Evolutionary conservation across 2,113 vertebrate genomes (phyloP), one percentile per base, ranked within the genome.

Genomic region (Burhinus oedicnemus): DNA sequence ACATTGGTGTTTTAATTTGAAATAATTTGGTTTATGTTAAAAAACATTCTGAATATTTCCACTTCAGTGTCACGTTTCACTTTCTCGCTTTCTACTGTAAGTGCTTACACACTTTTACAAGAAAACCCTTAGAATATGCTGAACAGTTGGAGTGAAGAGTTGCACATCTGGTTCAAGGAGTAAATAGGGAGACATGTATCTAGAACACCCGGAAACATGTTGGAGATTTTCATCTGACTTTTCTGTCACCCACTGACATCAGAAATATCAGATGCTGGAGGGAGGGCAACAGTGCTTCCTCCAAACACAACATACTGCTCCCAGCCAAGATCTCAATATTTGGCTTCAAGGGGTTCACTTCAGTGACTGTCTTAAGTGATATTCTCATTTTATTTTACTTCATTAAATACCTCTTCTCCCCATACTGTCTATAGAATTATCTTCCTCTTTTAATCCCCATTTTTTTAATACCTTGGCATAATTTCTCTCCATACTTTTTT

Each of bases 11-110:
- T 95, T 93, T 92, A 80, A 78, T 92, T 71, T 69, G 22, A 75
- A 95, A 89, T 47, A 55, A 70, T 71, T 90, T 84, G 3, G 3
- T 96, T 95, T 84, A 54, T 68, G 34, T 83, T 74, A 61, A 74
- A 88, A 94, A 78, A 8, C 12, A 42, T 64, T 42, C 52, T 89
- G 66, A 89, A 23, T 83, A 70, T 76, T 88, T 79, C 58, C 40
- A 52, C 36, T 83, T 92, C 44, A 74, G 30, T 19, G 52, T 65
- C 54, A 87, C 64, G 55, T 29, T 78, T 92, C 61, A 74, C 49
- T 51, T 51, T 51, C 29, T 68, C 29, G 45, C 20, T 77, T 80
- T 93, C 30, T 75, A 21, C 12, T 23, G 2, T 44, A 87, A 47
- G 4, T 60, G 20, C 25, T 57, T 62, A 27, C 11, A 55, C 9